Base-by-base conservation (phyloP, 2,888 invertebrate genomes). In the Phengaris arion region DNA sequence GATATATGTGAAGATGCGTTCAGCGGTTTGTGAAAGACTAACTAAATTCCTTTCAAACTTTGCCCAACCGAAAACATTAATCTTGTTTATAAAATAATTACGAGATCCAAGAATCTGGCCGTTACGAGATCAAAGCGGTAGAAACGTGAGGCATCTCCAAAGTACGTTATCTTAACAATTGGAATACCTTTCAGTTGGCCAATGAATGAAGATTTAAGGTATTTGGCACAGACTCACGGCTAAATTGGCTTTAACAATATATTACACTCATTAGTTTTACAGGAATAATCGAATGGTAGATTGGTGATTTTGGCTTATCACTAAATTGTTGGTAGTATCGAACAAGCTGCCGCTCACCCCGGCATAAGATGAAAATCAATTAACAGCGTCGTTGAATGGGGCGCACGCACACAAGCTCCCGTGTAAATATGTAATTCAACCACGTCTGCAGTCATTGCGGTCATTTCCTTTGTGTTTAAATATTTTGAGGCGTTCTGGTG, bases 141-240 rank as follows among this genome's bases (percentile, higher is more conserved):
- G 64, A 64, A 64, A 64, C 64, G 64, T 35, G 64, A 45, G 64
- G 64, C 35, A 64, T 64, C 4, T 52, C 35, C 64, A 35, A 45
- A 64, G 45, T 45, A 64, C 35, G 64, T 64, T 64, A 64, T 35
- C 64, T 64, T 64, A 45, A 64, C 64, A 64, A 64, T 64, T 64
- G 35, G 64, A 64, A 64, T 64, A 64, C 64, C 64, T 64, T 48
- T 48, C 64, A 35, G 22, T 64, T 5, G 64, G 64, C 64, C 64
- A 64, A 64, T 64, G 64, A 64, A 64, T 64, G 64, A 35, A 64
- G 64, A 64, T 64, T 64, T 35, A 64, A 64, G 64, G 64, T 35
- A 45, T 64, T 35, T 45, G 59, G 59, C 35, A 10, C 64, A 6
- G 35, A 64, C 35, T 12, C 12, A 45, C 9, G 10, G 52, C 35